Conservation (phyloP, 2,797 vertebrate species). For the Typhlichthys eigenmanni region DNA sequence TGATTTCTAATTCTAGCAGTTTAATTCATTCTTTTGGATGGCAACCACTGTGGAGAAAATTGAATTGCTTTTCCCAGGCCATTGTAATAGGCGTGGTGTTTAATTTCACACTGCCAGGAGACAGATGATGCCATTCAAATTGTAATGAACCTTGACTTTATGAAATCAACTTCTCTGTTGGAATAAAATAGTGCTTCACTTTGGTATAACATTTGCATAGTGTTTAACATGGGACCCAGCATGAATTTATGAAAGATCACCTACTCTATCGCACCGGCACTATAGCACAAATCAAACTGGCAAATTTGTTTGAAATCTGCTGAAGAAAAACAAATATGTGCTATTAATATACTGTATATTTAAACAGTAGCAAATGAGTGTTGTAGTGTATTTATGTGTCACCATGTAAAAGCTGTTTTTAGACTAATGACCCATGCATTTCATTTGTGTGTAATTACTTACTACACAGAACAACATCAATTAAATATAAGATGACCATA, state of each 20-base stretch:
- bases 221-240: constrained; percentile 6
- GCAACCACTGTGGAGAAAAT: constrained; percentile 50
- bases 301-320: neutral
- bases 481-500: too few species aligned
- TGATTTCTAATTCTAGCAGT: constrained; percentile 58
- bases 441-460: too few species aligned
- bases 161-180: constrained; percentile 37
- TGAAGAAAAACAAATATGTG: neutral
- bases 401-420: too few species aligned
- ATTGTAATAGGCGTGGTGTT: constrained; percentile 54
- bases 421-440: too few species aligned
- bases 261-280: neutral
- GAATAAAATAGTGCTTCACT: constrained; percentile 26
- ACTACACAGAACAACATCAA: too few species aligned
- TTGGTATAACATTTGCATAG: constrained; percentile 22
- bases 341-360: too few species aligned
- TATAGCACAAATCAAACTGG: neutral
- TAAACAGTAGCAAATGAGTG: too few species aligned
- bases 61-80: constrained; percentile 44
- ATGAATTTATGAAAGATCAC: constrained; percentile 2
- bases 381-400: too few species aligned
- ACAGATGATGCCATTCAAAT: constrained; percentile 39
- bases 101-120: constrained; percentile 55
- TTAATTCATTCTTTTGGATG: constrained; percentile 56
- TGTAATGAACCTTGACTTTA: constrained; percentile 47